Conservation (phyloP, 2,113 vertebrate species). For the Oreochromis aureus region DNA sequence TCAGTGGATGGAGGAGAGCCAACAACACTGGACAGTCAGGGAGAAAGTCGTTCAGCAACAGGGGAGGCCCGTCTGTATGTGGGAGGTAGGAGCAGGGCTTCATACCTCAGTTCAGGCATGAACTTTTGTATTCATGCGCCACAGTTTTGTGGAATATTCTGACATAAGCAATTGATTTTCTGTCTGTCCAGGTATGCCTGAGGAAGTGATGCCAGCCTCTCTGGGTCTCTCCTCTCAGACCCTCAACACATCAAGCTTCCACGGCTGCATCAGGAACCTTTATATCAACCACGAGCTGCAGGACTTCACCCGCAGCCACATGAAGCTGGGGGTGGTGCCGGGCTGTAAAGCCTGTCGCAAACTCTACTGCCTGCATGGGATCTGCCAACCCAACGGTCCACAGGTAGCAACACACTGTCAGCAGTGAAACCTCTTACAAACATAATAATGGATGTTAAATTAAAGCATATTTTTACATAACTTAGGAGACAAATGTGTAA, state of each 20-base stretch:
- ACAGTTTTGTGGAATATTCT: not conserved
- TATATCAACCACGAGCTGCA: constrained; percentile 99
- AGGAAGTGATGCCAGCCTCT: constrained; percentile 81
- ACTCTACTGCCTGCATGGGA: constrained; percentile 86
- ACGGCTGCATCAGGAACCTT: constrained; percentile 94
- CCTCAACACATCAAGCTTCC: constrained; percentile 88
- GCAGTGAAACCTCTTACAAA: not conserved
- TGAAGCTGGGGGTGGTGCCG: constrained; percentile 90
- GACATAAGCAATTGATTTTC: not conserved
- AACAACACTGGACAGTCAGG: constrained; percentile 90
- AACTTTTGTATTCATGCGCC: not conserved
- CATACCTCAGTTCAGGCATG: not conserved
- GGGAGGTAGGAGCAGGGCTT: constrained; percentile 76
- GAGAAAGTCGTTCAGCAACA: constrained; percentile 76
- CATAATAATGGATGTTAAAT: not conserved
- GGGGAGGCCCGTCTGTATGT: constrained; percentile 89
- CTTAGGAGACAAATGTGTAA: not conserved
- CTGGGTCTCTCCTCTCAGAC: constrained; percentile 81
- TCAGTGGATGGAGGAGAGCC: constrained; percentile 93
- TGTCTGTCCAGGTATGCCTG: constrained; percentile 82
- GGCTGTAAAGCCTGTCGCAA: constrained; percentile 91
- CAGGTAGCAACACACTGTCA: constrained; percentile 22
- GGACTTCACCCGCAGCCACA: constrained; percentile 92
- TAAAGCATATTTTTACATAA: not conserved
- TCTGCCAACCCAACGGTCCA: constrained; percentile 82